Conservation (phyloP, 2,797 vertebrate species). For the Setipinna tenuifilis region DNA sequence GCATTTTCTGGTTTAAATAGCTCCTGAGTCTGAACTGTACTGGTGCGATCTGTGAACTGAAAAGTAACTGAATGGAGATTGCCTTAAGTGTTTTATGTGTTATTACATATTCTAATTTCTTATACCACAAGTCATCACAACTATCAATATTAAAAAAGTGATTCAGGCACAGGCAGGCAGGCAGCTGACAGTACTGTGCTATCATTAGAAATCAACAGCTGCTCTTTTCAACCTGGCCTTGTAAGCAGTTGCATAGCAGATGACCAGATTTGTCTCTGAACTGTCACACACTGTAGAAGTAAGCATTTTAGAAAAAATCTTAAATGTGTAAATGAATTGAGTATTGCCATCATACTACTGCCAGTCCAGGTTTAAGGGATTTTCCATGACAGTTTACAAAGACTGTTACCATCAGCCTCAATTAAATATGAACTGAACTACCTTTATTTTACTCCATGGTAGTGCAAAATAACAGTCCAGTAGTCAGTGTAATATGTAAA, state of each 20-base stretch:
- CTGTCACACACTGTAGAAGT: background rate
- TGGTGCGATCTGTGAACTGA: background rate
- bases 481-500: too few species aligned
- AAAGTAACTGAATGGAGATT: background rate
- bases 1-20: background rate
- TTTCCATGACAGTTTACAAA: background rate
- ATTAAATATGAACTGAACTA: background rate
- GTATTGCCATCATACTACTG: background rate
- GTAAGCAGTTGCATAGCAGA: background rate
- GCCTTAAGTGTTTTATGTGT: background rate
- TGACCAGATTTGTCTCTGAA: background rate
- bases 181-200: constrained; percentile 6
- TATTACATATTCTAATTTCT: background rate
- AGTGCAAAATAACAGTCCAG: too few species aligned
- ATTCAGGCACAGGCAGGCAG: background rate
- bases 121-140: background rate
- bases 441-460: background rate
- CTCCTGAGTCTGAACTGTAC: background rate
- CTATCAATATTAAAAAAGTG: background rate
- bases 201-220: constrained; percentile 20
- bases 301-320: background rate
- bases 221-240: background rate
- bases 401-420: background rate
- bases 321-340: background rate
- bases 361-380: background rate